These are phyloP conservation scores for Chrysolina americana DNA, from an alignment of 2,888 invertebrate species.

Conservation along the genomic window DNA sequence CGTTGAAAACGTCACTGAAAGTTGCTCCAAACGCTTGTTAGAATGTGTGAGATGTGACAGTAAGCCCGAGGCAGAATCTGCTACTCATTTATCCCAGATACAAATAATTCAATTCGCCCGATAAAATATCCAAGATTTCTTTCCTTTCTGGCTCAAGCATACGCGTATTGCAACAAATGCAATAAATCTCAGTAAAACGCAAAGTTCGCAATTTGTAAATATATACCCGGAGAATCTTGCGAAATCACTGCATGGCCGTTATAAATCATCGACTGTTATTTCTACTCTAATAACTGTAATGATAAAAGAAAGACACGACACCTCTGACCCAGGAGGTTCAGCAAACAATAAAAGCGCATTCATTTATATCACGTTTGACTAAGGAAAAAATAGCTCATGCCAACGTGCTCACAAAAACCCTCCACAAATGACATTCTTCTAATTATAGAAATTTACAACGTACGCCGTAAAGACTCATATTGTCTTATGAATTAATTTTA, in stretches of 20 bases:
- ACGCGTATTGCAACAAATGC: conserved; percentile 9
- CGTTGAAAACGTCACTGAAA: no score
- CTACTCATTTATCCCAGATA: not conserved
- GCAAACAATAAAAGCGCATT: conserved; percentile 22
- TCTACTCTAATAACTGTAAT: conserved; percentile 23
- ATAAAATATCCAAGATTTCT: not conserved
- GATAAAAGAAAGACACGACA: conserved; percentile 18
- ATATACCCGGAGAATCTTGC: conserved; percentile 21
- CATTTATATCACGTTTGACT: conserved; percentile 20
- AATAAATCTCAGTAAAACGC: conserved; percentile 11
- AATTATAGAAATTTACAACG: conserved; percentile 47
- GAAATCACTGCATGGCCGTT: conserved; percentile 22
- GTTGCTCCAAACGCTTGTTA: no score
- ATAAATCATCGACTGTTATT: conserved; percentile 23
- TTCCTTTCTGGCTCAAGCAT: not conserved
- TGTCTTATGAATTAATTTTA: conserved; percentile 48
- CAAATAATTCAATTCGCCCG: not conserved
- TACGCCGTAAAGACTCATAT: conserved; percentile 46
- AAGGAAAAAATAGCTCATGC: conserved; percentile 4
- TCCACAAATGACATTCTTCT: conserved; percentile 32
- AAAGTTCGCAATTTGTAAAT: conserved; percentile 14
- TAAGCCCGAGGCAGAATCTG: no score
- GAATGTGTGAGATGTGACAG: no score
- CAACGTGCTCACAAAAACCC: conserved; percentile 17
- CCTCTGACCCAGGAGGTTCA: conserved; percentile 19